Evolutionary conservation across 2,888 invertebrate species (phyloP), one percentile per base, ranked within the genome.

Genomic region (Microctonus brassicae): DNA sequence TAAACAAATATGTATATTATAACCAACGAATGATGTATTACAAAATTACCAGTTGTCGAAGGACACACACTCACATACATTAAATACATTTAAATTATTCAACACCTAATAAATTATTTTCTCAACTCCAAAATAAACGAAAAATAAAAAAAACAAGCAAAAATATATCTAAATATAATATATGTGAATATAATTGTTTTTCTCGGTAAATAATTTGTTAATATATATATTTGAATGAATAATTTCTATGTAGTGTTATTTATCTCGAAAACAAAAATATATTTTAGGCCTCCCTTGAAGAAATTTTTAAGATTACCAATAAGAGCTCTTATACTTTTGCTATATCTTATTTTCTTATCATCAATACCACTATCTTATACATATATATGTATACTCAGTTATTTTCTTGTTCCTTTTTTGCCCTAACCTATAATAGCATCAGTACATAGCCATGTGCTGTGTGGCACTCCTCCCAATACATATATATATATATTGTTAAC

Each of bases 401-500:
- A 47, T n/a, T 47, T 7, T 47, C 1, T n/a, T 47, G 1, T 20
- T 47, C 17, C 20, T 47, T 47, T 47, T 47, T 17, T 47, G 47
- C 9, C 17, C 17, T 17, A 47, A 47, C 17, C 17, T 47, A 47
- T 47, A 47, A 47, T 47, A 47, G 17, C 47, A 47, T 17, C 7
- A 39, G 13, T n/a, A 39, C 13, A 39, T n/a, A 47, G n/a, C 47
- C 17, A 47, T 20, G 17, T 47, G n/a, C 47, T 20, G 47, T 20
- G 47, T 20, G 26, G 62, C 62, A 62, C 62, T 62, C 62, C 42
- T 62, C 39, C 24, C 22, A 47, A 64, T 64, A 42, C 47, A 63
- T 39, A 39, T n/a, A 39, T 39, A 39, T n/a, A 39, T 39, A 39
- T 39, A 39, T n/a, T n/a, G 39, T 47, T 47, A 47, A 47, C 20